phyloP scores from a whole-genome alignment of 2,797 vertebrate species.

The Phrynocephalus forsythii region DNA sequence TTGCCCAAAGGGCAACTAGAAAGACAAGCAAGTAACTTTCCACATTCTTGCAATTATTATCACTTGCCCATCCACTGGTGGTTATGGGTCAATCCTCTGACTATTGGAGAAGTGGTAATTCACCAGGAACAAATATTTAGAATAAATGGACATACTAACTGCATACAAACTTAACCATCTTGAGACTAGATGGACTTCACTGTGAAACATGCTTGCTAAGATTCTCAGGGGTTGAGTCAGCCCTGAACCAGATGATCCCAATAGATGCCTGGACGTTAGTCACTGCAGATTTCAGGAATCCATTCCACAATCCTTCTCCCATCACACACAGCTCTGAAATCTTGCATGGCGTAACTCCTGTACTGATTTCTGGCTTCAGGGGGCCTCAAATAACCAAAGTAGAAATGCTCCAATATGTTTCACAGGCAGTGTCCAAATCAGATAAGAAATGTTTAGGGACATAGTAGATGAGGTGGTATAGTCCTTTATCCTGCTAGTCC shows the following conservation, averaged over 20 bases:
- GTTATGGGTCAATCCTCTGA: background rate
- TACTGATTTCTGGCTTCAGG: background rate
- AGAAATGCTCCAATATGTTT: no score
- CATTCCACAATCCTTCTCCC: background rate
- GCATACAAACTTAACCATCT: background rate
- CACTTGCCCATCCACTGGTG: background rate
- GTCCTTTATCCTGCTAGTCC: background rate
- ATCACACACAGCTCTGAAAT: no score
- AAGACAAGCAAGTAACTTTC: background rate
- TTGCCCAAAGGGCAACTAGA: background rate
- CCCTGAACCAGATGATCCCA: no score
- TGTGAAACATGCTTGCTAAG: no score
- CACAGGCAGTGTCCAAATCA: no score
- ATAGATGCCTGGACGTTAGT: no score
- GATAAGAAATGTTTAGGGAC: background rate
- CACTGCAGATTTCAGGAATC: background rate
- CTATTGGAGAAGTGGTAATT: background rate
- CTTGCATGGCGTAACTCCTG: background rate
- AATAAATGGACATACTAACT: background rate
- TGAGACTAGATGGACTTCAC: background rate
- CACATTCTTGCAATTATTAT: background rate
- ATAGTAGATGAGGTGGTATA: background rate
- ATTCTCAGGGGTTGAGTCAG: no score
- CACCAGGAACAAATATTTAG: background rate
- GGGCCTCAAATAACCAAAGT: background rate